These are phyloP conservation scores for Balearica regulorum DNA, from an alignment of 2,797 vertebrate species.

Conservation along the genomic window DNA sequence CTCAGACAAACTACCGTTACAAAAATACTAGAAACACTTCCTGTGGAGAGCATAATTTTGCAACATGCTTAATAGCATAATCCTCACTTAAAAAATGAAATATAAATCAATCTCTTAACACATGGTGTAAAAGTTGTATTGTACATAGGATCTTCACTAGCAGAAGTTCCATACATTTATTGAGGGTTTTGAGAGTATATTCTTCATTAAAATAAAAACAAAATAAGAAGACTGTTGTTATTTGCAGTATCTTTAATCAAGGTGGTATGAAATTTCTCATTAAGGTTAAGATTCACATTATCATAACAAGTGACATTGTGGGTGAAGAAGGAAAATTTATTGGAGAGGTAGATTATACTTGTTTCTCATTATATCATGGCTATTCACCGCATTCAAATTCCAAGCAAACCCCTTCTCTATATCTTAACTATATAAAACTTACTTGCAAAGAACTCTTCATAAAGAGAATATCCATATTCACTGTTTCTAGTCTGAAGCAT, in stretches of 20 bases:
- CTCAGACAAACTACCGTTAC: background rate
- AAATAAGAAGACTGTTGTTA: background rate
- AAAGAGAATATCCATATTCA: background rate
- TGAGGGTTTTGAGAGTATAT: background rate
- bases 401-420: background rate
- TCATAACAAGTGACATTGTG: background rate
- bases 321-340: constrained; percentile 23
- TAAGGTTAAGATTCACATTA: constrained; percentile 17
- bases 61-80: background rate
- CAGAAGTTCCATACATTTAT: background rate
- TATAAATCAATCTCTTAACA: background rate
- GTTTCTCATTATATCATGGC: background rate
- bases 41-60: background rate
- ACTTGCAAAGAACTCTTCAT: background rate
- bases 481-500: background rate
- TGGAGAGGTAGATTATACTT: background rate
- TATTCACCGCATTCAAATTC: background rate
- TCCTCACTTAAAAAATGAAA: constrained; percentile 20
- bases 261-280: constrained; percentile 16
- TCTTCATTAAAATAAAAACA: background rate
- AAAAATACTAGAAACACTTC: background rate
- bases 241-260: constrained; percentile 2
- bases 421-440: background rate
- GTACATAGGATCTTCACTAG: background rate
- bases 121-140: background rate